Base-by-base conservation (phyloP, 2,888 invertebrate genomes). In the Latrodectus hesperus region DNA sequence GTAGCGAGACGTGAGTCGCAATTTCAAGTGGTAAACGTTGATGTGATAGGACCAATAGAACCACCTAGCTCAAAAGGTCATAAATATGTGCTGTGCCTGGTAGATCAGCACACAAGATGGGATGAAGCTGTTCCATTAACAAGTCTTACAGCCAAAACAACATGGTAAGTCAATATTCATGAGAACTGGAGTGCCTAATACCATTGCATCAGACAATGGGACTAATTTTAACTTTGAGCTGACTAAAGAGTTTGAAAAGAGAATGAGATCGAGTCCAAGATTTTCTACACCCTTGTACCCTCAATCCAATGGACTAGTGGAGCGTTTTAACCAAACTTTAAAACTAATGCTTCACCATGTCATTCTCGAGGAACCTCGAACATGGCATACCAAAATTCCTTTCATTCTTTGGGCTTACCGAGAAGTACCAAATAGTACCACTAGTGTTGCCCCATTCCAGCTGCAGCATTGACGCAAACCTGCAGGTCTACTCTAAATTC, bases 271-370 rank as follows among this genome's bases (percentile, higher is more conserved):
- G n/a, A n/a, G n/a, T n/a, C n/a, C n/a, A n/a, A n/a, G n/a, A n/a
- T n/a, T n/a, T n/a, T n/a, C n/a, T n/a, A n/a, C n/a, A n/a, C n/a
- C n/a, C n/a, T n/a, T n/a, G n/a, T n/a, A n/a, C n/a, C n/a, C n/a
- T n/a, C n/a, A n/a, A n/a, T n/a, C n/a, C n/a, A n/a, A n/a, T n/a
- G n/a, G n/a, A n/a, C n/a, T n/a, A n/a, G n/a, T n/a, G n/a, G n/a
- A n/a, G n/a, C n/a, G n/a, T n/a, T n/a, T n/a, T n/a, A n/a, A n/a
- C n/a, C n/a, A n/a, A n/a, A 75, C 60, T 1, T 55, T 82, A 38
- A 82, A 82, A 55, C 1, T 17, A n/a, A 71, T 80, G 72, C 64
- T 80, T 1, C 80, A 80, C 22, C 80, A 72, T 72, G 72, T 80
- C 8, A 64, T n/a, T n/a, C n/a, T 80, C 16, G 17, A n/a, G 26